phyloP scores from a whole-genome alignment of 2,797 vertebrate species.

The Thamnophis elegans region DNA sequence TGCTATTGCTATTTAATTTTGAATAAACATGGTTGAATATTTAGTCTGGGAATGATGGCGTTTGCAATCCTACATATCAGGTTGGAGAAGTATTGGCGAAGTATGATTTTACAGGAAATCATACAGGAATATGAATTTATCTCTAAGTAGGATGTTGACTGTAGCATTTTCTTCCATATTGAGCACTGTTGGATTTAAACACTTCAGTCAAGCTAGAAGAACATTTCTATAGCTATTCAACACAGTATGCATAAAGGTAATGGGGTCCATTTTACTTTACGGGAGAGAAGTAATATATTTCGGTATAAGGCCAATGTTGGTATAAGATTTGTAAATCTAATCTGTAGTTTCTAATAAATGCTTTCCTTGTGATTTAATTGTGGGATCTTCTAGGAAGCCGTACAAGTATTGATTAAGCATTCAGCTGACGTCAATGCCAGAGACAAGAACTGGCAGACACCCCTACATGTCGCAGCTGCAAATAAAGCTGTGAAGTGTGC shows the following conservation, averaged over 20 bases:
- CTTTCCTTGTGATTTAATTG: background rate
- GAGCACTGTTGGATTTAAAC: background rate
- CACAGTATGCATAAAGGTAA: background rate
- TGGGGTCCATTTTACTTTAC: background rate
- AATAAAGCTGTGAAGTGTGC: conserved; percentile 92
- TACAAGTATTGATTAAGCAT: conserved; percentile 91
- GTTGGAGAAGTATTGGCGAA: background rate
- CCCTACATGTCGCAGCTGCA: conserved; percentile 90
- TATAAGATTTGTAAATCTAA: background rate
- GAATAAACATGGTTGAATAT: background rate
- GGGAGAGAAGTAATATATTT: background rate
- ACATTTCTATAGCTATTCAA: background rate
- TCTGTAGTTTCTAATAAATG: background rate
- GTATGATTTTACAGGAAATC: background rate
- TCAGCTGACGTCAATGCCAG: conserved; percentile 94
- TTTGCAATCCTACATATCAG: background rate
- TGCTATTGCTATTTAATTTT: no score
- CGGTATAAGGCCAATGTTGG: background rate
- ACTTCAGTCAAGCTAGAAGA: background rate
- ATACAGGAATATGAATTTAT: background rate
- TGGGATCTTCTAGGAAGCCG: conserved; percentile 81
- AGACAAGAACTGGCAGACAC: conserved; percentile 99
- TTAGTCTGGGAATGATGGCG: background rate
- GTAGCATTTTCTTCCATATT: background rate
- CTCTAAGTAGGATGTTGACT: background rate